Evolutionary conservation across 1,140 invertebrate species (phyloP).

Genomic region (Bombus waltoni): DNA sequence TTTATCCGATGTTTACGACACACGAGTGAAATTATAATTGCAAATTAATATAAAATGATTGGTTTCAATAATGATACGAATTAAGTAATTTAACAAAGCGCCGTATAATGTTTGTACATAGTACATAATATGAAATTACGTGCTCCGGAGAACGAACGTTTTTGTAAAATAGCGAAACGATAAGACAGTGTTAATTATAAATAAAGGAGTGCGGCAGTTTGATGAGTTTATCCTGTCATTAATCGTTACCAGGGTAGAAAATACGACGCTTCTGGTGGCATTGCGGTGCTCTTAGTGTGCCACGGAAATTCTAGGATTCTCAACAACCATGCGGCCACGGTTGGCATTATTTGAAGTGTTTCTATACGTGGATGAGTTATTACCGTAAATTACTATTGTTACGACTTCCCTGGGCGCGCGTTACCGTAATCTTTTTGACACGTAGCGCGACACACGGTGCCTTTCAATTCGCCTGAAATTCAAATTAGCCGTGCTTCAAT

Average conservation of each 20-base stretch:
- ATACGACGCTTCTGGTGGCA: neutral
- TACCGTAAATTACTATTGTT: constrained; percentile 67
- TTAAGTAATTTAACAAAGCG: neutral
- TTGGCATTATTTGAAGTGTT: constrained; percentile 62
- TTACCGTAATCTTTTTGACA: constrained; percentile 67
- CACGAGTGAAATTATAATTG: neutral
- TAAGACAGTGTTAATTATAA: neutral
- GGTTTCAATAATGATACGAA: neutral
- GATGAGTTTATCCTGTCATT: constrained; percentile 9
- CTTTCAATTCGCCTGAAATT: constrained; percentile 64
- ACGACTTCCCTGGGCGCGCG: constrained; percentile 46
- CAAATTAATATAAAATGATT: neutral
- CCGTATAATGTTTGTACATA: neutral
- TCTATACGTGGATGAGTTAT: constrained; percentile 66
- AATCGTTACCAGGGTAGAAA: constrained; percentile 20
- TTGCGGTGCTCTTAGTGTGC: neutral
- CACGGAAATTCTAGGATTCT: constrained; percentile 51
- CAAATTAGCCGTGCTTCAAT: constrained; percentile 55
- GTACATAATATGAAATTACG: neutral
- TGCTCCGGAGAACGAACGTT: neutral
- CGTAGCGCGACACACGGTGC: constrained; percentile 46
- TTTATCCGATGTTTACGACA: neutral
- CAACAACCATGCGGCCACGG: constrained; percentile 41
- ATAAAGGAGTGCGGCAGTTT: constrained; percentile 4
- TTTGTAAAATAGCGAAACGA: no score